These are phyloP conservation scores for Centruroides vittatus DNA, from an alignment of 1,140 invertebrate species.

Conservation along the genomic window DNA sequence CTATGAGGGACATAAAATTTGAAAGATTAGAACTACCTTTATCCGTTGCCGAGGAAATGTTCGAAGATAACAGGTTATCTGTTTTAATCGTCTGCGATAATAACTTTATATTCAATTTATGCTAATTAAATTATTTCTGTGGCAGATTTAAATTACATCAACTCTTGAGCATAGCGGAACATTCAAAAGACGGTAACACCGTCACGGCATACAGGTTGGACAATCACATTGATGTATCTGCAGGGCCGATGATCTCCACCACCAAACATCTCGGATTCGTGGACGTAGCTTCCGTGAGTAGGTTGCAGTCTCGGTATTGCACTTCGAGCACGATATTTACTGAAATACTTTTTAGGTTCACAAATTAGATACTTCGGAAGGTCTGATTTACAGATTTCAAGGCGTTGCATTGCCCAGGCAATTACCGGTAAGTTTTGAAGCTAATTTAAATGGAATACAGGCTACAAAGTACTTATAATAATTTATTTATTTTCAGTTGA, in stretches of 20 bases:
- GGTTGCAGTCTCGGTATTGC: conserved; percentile 11
- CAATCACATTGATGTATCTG: conserved; percentile 77
- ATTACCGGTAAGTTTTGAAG: conserved; percentile 34
- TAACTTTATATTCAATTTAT: no score
- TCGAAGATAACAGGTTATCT: conserved; percentile 51
- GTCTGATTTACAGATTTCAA: conserved; percentile 68
- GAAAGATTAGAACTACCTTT: conserved; percentile 58
- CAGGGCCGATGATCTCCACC: conserved; percentile 71
- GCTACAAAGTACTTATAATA: no score
- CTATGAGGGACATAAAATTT: conserved; percentile 40
- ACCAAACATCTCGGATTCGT: conserved; percentile 57
- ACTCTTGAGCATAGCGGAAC: conserved; percentile 58
- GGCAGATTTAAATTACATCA: conserved; percentile 55
- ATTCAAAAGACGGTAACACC: conserved; percentile 31
- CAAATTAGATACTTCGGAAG: conserved; percentile 41
- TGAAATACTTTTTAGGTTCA: conserved; percentile 37
- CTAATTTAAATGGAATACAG: no score
- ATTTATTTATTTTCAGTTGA: not conserved
- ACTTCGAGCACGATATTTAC: conserved; percentile 12
- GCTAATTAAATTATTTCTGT: no score
- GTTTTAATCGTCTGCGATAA: no score
- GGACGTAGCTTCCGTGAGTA: conserved; percentile 45
- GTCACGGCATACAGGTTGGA: conserved; percentile 66
- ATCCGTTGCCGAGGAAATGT: conserved; percentile 64
- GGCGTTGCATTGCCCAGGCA: conserved; percentile 68